Conservation (phyloP, 2,888 invertebrate species). For the Mythimna impura region DNA sequence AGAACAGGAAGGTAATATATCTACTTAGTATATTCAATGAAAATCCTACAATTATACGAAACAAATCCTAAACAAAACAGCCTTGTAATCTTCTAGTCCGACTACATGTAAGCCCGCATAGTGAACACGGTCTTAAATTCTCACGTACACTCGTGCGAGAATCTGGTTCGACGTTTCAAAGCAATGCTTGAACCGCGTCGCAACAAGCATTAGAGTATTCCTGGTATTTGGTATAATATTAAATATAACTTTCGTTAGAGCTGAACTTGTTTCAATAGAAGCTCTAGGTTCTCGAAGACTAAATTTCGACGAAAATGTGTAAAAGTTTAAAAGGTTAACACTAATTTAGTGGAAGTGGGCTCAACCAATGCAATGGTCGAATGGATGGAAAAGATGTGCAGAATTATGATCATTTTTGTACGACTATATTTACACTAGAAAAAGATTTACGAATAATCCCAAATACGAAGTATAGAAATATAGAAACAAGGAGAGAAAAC, state of each 20-base stretch:
- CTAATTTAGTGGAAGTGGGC: neutral
- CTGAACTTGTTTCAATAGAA: conserved; percentile 28
- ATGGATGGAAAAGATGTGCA: neutral
- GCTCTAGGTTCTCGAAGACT: neutral
- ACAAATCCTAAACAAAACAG: neutral
- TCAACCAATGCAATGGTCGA: neutral
- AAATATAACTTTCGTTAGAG: conserved; percentile 26
- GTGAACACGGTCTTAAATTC: conserved; percentile 21
- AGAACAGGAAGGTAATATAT: too few relatives aligned
- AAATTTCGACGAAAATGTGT: conserved; percentile 11
- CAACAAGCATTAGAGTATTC: conserved; percentile 22
- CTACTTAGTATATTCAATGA: neutral
- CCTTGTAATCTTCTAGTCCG: neutral
- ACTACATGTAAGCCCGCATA: conserved; percentile 4
- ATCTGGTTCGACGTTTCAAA: conserved; percentile 39
- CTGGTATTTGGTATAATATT: conserved; percentile 24
- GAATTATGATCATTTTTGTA: neutral
- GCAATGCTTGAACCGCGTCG: conserved; percentile 23
- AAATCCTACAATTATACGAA: neutral
- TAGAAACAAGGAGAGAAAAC: too few relatives aligned
- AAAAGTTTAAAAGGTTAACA: neutral
- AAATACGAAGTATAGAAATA: too few relatives aligned
- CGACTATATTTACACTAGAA: neutral
- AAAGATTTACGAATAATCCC: neutral
- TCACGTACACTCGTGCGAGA: conserved; percentile 8